Evolutionary conservation across 2,113 vertebrate species (phyloP), one percentile per base, ranked within the genome.

Genomic region (Melanerpes formicivorus): DNA sequence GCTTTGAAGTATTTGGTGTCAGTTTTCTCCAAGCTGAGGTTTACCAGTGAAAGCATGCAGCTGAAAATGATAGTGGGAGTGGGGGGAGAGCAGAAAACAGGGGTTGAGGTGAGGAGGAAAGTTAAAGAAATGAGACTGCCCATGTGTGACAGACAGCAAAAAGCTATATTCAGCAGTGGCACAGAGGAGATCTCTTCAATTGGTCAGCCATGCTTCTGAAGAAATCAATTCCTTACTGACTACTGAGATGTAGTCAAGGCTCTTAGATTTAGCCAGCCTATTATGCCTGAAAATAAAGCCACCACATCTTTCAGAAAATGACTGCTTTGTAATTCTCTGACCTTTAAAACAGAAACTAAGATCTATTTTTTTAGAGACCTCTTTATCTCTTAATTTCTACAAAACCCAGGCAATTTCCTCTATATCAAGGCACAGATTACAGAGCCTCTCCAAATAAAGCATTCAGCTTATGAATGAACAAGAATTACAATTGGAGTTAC

Each of bases 1-100:
- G 62, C 79, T 92, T 52, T 81, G 69, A 92, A 87, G 91, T 73
- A 83, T 80, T 83, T 11, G 5, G 34, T 74, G 73, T 86, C 70
- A 37, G 0, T 92, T 92, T 94, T 58, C 79, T 85, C 58, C 17
- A 9, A 50, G 48, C 65, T 80, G 87, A 87, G 84, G 29, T 94
- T 90, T 85, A 7, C 74, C 21, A 11, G 60, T 52, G 62, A 32
- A 62, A 92, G 77, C 32, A 54, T 23, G 21, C 18, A 80, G 72
- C 84, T 90, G 76, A 80, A 87, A 90, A 71, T 37, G 25, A 4
- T 55, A 19, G 44, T 27, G 22, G 11, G 22, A 11, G 50, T 11
- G 11, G 48, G 48, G 48, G 19, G 21, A 7, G 44, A 9, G 46
- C 9, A 60, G 10, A 27, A 27, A 66, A 40, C 76, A 8, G 26